Conservation (phyloP, 2,113 vertebrate genomes). For the Sporophila hypoxantha region DNA sequence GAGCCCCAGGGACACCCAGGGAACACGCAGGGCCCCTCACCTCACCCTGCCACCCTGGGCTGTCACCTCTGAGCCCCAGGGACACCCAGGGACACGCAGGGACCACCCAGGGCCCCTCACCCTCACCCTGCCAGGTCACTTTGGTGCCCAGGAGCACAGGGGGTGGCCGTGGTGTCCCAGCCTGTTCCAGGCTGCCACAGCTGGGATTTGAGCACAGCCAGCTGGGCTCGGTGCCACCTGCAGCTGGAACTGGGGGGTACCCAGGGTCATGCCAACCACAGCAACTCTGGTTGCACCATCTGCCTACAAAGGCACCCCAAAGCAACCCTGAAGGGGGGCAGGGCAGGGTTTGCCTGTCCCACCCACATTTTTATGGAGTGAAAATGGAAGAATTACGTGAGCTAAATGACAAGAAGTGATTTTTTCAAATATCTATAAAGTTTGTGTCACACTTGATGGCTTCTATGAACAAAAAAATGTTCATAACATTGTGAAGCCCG, state of each 20-base stretch:
- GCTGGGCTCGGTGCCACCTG: background rate
- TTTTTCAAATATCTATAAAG: background rate
- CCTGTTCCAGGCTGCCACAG: background rate
- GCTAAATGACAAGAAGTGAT: background rate
- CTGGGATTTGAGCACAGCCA: accelerated
- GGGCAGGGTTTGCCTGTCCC: background rate
- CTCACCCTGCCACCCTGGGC: no score
- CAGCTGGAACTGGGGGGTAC: accelerated
- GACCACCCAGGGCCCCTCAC: no score
- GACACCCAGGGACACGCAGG: no score
- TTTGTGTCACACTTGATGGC: background rate
- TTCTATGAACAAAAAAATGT: background rate
- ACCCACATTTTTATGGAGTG: accelerated
- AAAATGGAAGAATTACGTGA: background rate
- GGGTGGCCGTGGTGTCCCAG: accelerated
- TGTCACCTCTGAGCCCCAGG: no score
- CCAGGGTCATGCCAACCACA: background rate
- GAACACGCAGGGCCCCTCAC: no score
- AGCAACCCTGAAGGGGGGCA: accelerated
- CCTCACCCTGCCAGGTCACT: accelerated
- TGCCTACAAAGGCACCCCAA: background rate
- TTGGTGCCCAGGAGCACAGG: background rate
- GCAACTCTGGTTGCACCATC: background rate
- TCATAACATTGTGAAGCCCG: background rate
- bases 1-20: no score